Percentiles rank a stretch among this genome's conserved stretches.
phyloP scores from a whole-genome alignment of 2,113 vertebrate genomes.

The Cephalopholis sonnerati region DNA sequence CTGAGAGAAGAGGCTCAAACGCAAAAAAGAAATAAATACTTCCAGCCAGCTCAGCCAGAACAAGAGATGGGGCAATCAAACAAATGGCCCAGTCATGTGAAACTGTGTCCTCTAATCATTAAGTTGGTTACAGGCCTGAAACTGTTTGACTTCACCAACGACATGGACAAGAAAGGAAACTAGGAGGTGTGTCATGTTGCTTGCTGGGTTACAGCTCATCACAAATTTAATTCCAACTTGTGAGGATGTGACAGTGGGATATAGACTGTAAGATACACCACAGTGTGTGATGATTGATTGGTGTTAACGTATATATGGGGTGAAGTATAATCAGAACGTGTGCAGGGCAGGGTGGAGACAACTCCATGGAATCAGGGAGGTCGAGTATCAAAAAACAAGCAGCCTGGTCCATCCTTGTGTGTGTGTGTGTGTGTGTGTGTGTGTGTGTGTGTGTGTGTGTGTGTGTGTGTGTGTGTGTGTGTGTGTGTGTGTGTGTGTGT shows the following conservation, averaged over 20 bases:
- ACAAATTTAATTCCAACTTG: background rate
- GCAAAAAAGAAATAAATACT: slow-evolving; percentile 66
- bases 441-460: slow-evolving; percentile 40
- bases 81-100: background rate
- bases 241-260: background rate
- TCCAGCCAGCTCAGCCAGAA: slow-evolving; percentile 55
- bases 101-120: slow-evolving; percentile 1
- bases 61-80: slow-evolving; percentile 28
- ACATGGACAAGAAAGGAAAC: background rate
- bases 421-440: slow-evolving; percentile 45
- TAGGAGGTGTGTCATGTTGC: background rate
- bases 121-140: background rate
- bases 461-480: slow-evolving; percentile 40
- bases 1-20: slow-evolving; percentile 11
- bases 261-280: slow-evolving; percentile 1
- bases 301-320: slow-evolving; percentile 1
- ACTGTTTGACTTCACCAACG: background rate
- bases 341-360: slow-evolving; percentile 50
- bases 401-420: slow-evolving; percentile 2
- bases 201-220: background rate
- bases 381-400: slow-evolving; percentile 43
- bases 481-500: slow-evolving; percentile 20
- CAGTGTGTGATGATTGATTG: slow-evolving; percentile 29
- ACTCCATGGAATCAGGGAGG: slow-evolving; percentile 38
- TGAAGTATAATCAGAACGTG: slow-evolving; percentile 35